Percentiles rank a stretch among this genome's conserved stretches.
Conservation (phyloP, 2,888 invertebrate species). For the Oxytorus armatus region DNA sequence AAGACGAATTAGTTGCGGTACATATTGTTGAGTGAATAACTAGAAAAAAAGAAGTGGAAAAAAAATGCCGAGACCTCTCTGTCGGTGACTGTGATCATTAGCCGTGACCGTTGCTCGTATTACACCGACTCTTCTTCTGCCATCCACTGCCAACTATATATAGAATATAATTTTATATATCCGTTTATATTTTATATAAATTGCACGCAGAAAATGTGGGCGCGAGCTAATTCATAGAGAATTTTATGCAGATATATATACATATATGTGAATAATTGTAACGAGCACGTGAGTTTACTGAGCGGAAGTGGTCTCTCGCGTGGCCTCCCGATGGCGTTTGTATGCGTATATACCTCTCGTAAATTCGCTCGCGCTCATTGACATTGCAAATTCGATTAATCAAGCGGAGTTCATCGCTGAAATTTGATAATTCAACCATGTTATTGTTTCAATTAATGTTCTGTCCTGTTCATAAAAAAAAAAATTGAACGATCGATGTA, state of each 20-base stretch:
- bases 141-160: constrained; percentile 32
- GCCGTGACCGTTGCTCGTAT: constrained; percentile 73
- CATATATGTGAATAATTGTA: too few relatives aligned
- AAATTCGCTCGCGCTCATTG: neutral
- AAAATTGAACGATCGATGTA: neutral
- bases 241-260: constrained; percentile 8
- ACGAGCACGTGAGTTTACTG: constrained; percentile 5
- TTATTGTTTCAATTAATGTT: neutral
- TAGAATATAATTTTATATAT: constrained; percentile 68
- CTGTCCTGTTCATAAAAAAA: neutral
- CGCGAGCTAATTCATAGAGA: constrained; percentile 61
- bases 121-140: constrained; percentile 32
- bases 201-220: constrained; percentile 61
- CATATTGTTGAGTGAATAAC: constrained; percentile 40
- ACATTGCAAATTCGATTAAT: constrained; percentile 1
- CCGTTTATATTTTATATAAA: too few relatives aligned
- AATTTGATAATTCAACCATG: neutral
- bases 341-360: too few relatives aligned
- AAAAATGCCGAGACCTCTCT: constrained; percentile 55
- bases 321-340: neutral
- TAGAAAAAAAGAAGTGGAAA: neutral
- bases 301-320: constrained; percentile 29
- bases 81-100: constrained; percentile 74
- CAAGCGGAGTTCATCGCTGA: neutral
- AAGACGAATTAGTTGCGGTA: constrained; percentile 56